Evolutionary conservation across 2,797 vertebrate species (phyloP), one percentile per base, ranked within the genome.

Genomic region (Sebastes reedi): DNA sequence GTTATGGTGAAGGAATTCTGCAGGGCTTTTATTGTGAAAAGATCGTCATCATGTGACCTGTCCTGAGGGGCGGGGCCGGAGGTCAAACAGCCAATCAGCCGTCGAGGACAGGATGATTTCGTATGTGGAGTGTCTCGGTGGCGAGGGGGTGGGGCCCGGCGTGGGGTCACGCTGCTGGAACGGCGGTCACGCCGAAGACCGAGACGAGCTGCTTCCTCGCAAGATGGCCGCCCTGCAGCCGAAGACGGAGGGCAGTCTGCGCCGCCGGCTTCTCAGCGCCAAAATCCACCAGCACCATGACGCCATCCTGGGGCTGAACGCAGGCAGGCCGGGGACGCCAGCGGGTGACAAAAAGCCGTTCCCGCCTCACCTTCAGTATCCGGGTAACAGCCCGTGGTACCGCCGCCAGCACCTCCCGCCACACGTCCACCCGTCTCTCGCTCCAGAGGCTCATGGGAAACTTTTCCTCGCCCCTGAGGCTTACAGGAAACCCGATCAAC

Each of bases 221-320:
- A 91, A 91, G 76, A 91, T 93, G 73, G 78, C 84, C 1, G 65
- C 65, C 55, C 58, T 93, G 46, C 92, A 92, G 42, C 92, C 92
- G 0, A 93, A 90, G 42, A 92, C 72, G 0, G 89, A 92, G 13
- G 94, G 94, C 22, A 94, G 94, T 39, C 86, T 95, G 12, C 91
- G 94, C 0, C 92, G 94, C 1, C 93, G 93, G 5, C 89, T 95
- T 1, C 91, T 94, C 32, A 93, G 88, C 20, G 91, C 94, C 74
- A 91, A 85, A 30, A 80, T 94, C 83, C 84, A 91, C 67, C 93
- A 93, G 67, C 92, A 91, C 11, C 91, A 92, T 0, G 54, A 74
- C 0, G 91, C 90, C 67, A 80, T 92, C 6, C 64, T 77, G 61
- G 34, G 71, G 1, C 11, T 68, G 10, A 84, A 75, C 0, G 20